These are phyloP conservation scores for Thyatira batis DNA, from an alignment of 2,888 invertebrate genomes.

Conservation along the genomic window DNA sequence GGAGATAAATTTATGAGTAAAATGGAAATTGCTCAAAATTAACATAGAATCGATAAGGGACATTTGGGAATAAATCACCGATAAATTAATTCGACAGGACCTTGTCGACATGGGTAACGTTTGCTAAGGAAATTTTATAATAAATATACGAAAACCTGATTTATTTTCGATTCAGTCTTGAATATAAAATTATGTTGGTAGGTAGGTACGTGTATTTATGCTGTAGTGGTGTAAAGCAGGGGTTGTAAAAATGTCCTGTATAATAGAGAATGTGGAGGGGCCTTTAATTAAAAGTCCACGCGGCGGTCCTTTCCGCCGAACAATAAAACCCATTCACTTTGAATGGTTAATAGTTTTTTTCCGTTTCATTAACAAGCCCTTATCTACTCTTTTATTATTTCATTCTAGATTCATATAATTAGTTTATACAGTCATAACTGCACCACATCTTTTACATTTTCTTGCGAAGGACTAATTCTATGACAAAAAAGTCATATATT, in stretches of 20 bases:
- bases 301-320: constrained; percentile 53
- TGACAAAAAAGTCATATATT: no score
- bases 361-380: constrained; percentile 43
- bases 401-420: background rate
- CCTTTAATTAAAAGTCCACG: constrained; percentile 78
- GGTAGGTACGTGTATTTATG: constrained; percentile 9
- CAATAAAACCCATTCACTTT: constrained; percentile 68
- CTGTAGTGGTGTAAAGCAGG: constrained; percentile 33
- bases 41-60: background rate
- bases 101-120: background rate
- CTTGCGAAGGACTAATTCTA: no score
- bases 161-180: background rate
- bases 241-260: constrained; percentile 70
- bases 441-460: no score
- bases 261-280: constrained; percentile 69
- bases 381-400: constrained; percentile 17
- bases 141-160: background rate
- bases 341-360: constrained; percentile 57
- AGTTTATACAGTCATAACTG: no score
- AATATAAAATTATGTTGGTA: background rate
- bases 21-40: background rate
- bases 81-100: background rate
- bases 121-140: background rate
- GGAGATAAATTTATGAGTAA: background rate
- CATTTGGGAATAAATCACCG: background rate